Conservation (phyloP, 2,113 vertebrate species). For the Rhinoderma darwinii region DNA sequence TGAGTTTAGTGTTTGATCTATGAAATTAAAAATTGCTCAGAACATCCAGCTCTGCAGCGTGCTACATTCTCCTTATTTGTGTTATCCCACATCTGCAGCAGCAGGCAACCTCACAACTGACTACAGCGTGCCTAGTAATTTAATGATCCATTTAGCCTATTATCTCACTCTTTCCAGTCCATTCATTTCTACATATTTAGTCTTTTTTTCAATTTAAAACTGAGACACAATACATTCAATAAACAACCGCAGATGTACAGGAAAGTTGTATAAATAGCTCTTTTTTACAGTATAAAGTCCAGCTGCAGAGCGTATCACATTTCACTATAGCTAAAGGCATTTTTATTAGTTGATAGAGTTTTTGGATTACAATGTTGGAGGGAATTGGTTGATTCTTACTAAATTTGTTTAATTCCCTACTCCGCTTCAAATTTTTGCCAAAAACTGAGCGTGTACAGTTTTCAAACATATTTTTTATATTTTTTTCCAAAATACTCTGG, state of each 20-base stretch:
- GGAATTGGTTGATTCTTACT: not conserved
- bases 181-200: not conserved
- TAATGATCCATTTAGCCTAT: slow-evolving; percentile 20
- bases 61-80: slow-evolving; percentile 2
- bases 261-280: not conserved
- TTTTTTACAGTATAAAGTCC: not conserved
- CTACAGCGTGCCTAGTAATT: not conserved
- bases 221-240: not conserved
- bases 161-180: slow-evolving; percentile 18
- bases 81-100: slow-evolving; percentile 33
- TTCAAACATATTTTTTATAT: not conserved
- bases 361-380: not conserved
- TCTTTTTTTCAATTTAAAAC: not conserved
- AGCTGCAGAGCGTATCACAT: not conserved
- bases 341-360: slow-evolving; percentile 6
- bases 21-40: slow-evolving; percentile 19
- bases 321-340: slow-evolving; percentile 4
- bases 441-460: not conserved
- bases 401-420: not conserved
- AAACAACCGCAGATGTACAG: slow-evolving; percentile 12
- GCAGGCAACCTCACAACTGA: slow-evolving; percentile 7
- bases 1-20: slow-evolving; percentile 14
- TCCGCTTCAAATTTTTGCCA: not conserved
- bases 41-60: not conserved
- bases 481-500: not conserved